Percentiles rank a stretch among this genome's conserved stretches.
phyloP scores from a whole-genome alignment of 2,888 invertebrate species.

The Candidula unifasciata region DNA sequence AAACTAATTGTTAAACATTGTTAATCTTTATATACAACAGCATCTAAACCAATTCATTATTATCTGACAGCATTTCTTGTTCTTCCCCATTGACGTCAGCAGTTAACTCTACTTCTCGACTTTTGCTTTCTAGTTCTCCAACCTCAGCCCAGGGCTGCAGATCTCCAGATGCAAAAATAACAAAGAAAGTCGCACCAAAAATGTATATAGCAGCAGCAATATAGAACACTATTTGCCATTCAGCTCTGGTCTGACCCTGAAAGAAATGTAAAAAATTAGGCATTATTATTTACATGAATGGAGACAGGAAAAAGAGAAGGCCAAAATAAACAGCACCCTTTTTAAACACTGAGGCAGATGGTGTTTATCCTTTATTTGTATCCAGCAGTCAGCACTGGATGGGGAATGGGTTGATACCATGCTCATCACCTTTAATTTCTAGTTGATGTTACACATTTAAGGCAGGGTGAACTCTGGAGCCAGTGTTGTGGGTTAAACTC shows the following conservation, averaged over 20 bases:
- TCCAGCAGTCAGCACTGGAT: too few relatives aligned
- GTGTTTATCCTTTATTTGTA: too few relatives aligned
- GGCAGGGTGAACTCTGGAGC: too few relatives aligned
- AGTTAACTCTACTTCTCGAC: slow-evolving; percentile 10
- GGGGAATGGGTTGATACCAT: too few relatives aligned
- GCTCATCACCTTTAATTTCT: too few relatives aligned
- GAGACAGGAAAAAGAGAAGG: background rate
- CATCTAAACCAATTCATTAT: slow-evolving; percentile 6
- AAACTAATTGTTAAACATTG: too few relatives aligned
- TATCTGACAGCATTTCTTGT: slow-evolving; percentile 34
- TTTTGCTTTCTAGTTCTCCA: slow-evolving; percentile 34
- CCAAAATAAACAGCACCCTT: too few relatives aligned
- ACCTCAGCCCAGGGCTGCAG: slow-evolving; percentile 76
- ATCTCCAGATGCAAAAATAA: slow-evolving; percentile 75
- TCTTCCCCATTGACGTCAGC: slow-evolving; percentile 25
- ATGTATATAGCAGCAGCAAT: slow-evolving; percentile 84
- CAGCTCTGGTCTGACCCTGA: slow-evolving; percentile 82
- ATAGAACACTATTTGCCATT: slow-evolving; percentile 92
- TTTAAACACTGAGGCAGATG: too few relatives aligned
- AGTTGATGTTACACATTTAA: too few relatives aligned
- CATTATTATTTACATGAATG: background rate
- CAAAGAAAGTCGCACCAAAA: slow-evolving; percentile 77
- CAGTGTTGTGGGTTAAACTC: too few relatives aligned
- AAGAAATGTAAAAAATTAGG: slow-evolving; percentile 9
- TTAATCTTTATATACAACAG: too few relatives aligned